Evolutionary conservation across 1,140 invertebrate species (phyloP).

Genomic region (Brachionus angularis): DNA sequence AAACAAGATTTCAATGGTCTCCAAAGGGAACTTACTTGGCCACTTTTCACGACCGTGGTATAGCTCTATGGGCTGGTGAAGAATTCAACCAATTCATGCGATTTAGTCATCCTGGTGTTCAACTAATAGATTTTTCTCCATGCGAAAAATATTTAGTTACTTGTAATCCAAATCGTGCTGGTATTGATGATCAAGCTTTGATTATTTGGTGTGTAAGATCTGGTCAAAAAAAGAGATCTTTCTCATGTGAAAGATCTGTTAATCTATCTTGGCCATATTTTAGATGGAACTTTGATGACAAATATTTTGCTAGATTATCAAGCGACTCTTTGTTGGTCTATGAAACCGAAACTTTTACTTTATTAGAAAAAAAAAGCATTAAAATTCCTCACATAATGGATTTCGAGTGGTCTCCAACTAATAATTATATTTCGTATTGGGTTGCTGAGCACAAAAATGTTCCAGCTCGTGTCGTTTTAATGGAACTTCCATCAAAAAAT

Average conservation of each 20-base stretch:
- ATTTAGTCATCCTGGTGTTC: slow-evolving; percentile 82
- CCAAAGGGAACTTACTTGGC: slow-evolving; percentile 90
- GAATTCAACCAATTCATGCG: slow-evolving; percentile 81
- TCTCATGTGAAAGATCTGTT: slow-evolving; percentile 69
- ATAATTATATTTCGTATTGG: slow-evolving; percentile 94
- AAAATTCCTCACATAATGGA: slow-evolving; percentile 72
- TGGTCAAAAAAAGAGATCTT: slow-evolving; percentile 84
- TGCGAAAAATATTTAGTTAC: slow-evolving; percentile 93
- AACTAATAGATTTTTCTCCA: slow-evolving; percentile 94
- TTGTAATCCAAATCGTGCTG: slow-evolving; percentile 72
- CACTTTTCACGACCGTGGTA: slow-evolving; percentile 89
- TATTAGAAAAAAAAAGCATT: slow-evolving; percentile 88
- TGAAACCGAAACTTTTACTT: slow-evolving; percentile 75
- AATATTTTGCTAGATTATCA: slow-evolving; percentile 78
- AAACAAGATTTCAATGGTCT: slow-evolving; percentile 92
- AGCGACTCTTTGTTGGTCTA: slow-evolving; percentile 77
- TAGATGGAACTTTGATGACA: slow-evolving; percentile 90
- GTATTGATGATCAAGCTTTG: slow-evolving; percentile 59
- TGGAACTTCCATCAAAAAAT: slow-evolving; percentile 67
- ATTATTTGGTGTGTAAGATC: slow-evolving; percentile 80
- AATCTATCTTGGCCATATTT: slow-evolving; percentile 71
- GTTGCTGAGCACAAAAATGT: slow-evolving; percentile 79
- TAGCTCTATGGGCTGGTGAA: slow-evolving; percentile 92
- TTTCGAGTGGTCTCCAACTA: slow-evolving; percentile 95
- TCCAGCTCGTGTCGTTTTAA: slow-evolving; percentile 61